Evolutionary conservation across 2,888 invertebrate species (phyloP).

Genomic region (Thymelicus lineola): DNA sequence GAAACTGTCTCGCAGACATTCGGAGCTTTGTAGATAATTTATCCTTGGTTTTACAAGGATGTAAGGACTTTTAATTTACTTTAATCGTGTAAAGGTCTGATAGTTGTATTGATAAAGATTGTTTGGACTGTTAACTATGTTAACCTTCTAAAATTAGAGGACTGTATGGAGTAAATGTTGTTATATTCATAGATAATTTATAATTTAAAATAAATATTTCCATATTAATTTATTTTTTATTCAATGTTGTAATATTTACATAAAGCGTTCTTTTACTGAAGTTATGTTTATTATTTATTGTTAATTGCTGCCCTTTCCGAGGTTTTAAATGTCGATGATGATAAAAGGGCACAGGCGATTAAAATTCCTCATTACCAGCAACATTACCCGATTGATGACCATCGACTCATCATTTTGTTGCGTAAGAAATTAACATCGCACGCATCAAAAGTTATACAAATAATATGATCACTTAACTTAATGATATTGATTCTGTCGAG

Average conservation of each 20-base stretch:
- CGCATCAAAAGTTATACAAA: conserved; percentile 8
- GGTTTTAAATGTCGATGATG: conserved; percentile 9
- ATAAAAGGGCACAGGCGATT: conserved; percentile 18
- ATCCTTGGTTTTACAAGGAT: conserved; percentile 84
- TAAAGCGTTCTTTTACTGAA: conserved; percentile 36
- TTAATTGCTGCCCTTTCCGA: conserved; percentile 10
- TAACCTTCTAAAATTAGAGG: conserved; percentile 80
- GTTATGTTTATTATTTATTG: conserved; percentile 34
- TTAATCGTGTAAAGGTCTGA: conserved; percentile 62
- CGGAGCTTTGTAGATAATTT: conserved; percentile 76
- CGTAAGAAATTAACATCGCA: not conserved
- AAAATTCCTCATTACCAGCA: conserved; percentile 27
- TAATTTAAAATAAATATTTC: conserved; percentile 68
- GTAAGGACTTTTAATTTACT: conserved; percentile 58
- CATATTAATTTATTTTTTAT: conserved; percentile 54
- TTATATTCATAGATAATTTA: conserved; percentile 64
- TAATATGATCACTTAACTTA: conserved; percentile 21
- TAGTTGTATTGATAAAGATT: conserved; percentile 64
- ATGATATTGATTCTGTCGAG: conserved; percentile 13
- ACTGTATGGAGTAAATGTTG: conserved; percentile 63
- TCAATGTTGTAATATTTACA: conserved; percentile 41
- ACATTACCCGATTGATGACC: not conserved
- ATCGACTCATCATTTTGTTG: not conserved
- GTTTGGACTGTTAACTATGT: conserved; percentile 71
- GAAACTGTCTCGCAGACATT: conserved; percentile 65